Evolutionary conservation across 2,113 vertebrate species (phyloP).

Genomic region (Lucifuga dentata): DNA sequence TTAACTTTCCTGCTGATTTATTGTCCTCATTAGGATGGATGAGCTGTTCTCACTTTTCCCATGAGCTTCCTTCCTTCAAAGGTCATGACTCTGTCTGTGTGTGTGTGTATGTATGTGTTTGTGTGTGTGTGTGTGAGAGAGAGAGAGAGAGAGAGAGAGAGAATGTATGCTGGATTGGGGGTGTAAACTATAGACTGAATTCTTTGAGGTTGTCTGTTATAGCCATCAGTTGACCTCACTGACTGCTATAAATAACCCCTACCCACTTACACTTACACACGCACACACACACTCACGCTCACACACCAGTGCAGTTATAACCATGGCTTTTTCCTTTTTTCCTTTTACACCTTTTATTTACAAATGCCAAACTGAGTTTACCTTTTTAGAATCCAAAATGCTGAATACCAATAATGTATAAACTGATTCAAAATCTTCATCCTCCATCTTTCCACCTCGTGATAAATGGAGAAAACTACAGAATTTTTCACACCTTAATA

Average conservation of each 20-base stretch:
- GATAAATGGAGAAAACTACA: too few species aligned
- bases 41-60: conserved; percentile 65
- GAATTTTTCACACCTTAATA: too few species aligned
- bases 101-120: conserved; percentile 10
- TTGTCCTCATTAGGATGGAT: conserved; percentile 64
- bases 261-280: conserved; percentile 11
- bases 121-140: too few species aligned
- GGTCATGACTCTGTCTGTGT: conserved; percentile 53
- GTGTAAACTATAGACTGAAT: conserved; percentile 57
- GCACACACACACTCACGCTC: conserved; percentile 16
- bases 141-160: background rate
- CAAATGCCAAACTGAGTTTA: conserved; percentile 55
- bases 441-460: too few species aligned
- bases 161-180: conserved; percentile 27
- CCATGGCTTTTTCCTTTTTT: conserved; percentile 33
- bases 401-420: background rate
- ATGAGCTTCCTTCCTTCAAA: conserved; percentile 52
- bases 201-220: conserved; percentile 52
- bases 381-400: background rate
- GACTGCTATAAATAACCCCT: conserved; percentile 66
- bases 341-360: conserved; percentile 31
- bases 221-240: conserved; percentile 37
- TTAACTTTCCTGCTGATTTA: conserved; percentile 37
- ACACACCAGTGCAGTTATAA: conserved; percentile 42
- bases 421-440: too few species aligned